A percentile compares a stretch with the other conserved stretches of the same genome.
These are phyloP conservation scores for Pangasianodon gigas DNA, from an alignment of 2,113 vertebrate species.

Conservation along the genomic window DNA sequence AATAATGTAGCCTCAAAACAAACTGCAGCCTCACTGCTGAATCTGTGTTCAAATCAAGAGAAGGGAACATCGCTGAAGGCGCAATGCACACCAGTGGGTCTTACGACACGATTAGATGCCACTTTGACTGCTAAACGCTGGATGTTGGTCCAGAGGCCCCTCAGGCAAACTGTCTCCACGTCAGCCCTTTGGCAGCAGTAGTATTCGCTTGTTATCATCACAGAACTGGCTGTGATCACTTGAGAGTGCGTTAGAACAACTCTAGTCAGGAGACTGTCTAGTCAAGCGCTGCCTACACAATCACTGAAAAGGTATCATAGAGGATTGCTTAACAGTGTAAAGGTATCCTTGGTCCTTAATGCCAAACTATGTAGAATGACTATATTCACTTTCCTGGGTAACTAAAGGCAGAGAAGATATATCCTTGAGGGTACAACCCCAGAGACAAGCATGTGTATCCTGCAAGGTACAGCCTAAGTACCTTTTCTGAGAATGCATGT, in stretches of 20 bases:
- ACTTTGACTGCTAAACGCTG: slow-evolving; percentile 49
- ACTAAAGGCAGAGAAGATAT: not conserved
- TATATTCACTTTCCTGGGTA: not conserved
- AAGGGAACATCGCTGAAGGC: slow-evolving; percentile 34
- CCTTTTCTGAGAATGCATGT: not conserved
- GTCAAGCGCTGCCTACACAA: not conserved
- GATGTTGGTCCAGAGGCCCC: slow-evolving; percentile 51
- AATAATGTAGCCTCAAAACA: slow-evolving; percentile 27
- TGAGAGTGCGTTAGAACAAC: not conserved
- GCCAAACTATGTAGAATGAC: too few species aligned
- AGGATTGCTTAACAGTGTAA: not conserved
- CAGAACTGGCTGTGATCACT: slow-evolving; percentile 19
- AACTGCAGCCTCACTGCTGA: slow-evolving; percentile 9
- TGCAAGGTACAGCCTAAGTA: not conserved
- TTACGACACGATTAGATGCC: slow-evolving; percentile 18
- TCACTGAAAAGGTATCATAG: not conserved
- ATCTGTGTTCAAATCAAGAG: slow-evolving; percentile 34
- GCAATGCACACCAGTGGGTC: slow-evolving; percentile 29
- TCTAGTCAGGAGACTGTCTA: not conserved
- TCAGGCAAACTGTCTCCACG: slow-evolving; percentile 59
- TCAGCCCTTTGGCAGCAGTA: slow-evolving; percentile 62
- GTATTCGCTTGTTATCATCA: slow-evolving; percentile 64
- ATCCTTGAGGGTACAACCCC: too few species aligned
- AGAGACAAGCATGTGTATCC: not conserved
- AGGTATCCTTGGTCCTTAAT: too few species aligned